Evolutionary conservation across 1,140 invertebrate species (phyloP), one percentile per base, ranked within the genome.

Genomic region (Drosophila lini): DNA sequence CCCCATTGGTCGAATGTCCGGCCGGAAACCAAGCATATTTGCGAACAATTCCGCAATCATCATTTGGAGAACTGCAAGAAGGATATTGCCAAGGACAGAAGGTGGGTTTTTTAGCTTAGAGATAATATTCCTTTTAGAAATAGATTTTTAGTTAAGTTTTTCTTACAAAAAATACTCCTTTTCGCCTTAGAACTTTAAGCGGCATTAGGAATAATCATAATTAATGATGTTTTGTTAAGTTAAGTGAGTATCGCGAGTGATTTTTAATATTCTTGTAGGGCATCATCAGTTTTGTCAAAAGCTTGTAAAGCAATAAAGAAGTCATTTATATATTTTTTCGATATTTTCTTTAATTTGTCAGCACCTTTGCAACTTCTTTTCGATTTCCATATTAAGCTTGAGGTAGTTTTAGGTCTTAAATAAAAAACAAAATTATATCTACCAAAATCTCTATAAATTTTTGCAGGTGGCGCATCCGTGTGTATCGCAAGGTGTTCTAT

Each of bases 11-110:
- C 96, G 47, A 95, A 97, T 48, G 83, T 98, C 4, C 95, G 94
- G 48, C 93, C 94, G 16, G 96, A 97, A 92, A 97, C 96, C 0
- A 96, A 94, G 81, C 95, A 96, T 69, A 95, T 97, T 48, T 97
- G 97, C 86, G 96, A 98, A 70, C 97, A 98, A 91, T 99, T 98
- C 92, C 94, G 95, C 22, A 95, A 94, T 32, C 97, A 98, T 92
- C 96, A 98, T 92, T 93, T 97, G 86, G 94, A 95, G 10, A 96
- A 96, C 76, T 98, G 97, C 93, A 94, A 94, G 50, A 93, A 94
- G 69, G 95, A 96, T 44, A 97, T 98, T 90, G 96, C 96, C 16
- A 94, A 94, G 78, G 95, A 97, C 91, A 94, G 93, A 92, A 94
- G 91, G 91, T 84, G 15, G 25, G 3, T 8, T 25, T 25, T 8